Evolutionary conservation across 2,797 vertebrate species (phyloP).

Genomic region (Siniperca obscura): DNA sequence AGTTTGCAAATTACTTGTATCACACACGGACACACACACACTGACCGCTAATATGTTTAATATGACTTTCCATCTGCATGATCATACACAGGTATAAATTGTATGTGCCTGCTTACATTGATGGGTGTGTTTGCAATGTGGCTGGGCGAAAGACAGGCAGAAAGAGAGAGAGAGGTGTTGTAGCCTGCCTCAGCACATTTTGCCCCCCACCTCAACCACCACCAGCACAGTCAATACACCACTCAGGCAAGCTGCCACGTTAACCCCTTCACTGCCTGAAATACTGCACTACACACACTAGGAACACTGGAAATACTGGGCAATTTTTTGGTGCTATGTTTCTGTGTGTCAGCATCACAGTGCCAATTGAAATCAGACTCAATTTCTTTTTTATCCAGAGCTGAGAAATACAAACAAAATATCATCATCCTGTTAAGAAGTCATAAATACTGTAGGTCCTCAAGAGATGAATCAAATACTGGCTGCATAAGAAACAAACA

Average conservation of each 20-base stretch:
- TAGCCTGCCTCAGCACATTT: slow-evolving; percentile 76
- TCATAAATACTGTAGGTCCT: not conserved
- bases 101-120: slow-evolving; percentile 11
- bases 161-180: slow-evolving; percentile 33
- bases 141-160: slow-evolving; percentile 25
- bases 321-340: not conserved
- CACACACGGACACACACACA: slow-evolving; percentile 8
- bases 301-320: not conserved
- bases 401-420: not conserved
- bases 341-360: not conserved
- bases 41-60: not conserved
- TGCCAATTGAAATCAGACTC: not conserved
- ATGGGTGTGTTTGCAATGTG: slow-evolving; percentile 47
- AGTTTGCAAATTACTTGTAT: slow-evolving; percentile 5
- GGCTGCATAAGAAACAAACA: not conserved
- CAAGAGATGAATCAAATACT: not conserved
- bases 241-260: slow-evolving; percentile 59
- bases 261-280: slow-evolving; percentile 64
- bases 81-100: not conserved
- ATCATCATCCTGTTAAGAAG: slow-evolving; percentile 5
- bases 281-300: slow-evolving; percentile 45
- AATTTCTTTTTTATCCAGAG: not conserved
- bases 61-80: slow-evolving; percentile 3
- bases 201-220: slow-evolving; percentile 15
- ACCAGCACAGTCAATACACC: slow-evolving; percentile 67